Base-by-base conservation (phyloP, 2,888 invertebrate species). In the Aspidiotus rigidus region DNA sequence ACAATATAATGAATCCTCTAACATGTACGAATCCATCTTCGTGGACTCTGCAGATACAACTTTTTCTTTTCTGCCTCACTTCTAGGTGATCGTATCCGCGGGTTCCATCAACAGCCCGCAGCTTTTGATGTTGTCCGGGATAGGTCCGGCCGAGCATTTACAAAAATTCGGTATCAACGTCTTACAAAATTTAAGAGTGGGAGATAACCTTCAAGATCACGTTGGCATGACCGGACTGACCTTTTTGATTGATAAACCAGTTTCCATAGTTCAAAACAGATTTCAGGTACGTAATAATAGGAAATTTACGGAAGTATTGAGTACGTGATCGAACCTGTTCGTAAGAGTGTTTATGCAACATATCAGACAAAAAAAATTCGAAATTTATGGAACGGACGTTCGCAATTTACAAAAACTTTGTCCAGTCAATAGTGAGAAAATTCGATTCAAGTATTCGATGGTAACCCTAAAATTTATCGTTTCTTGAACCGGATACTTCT, bases 21-120 rank as follows among this genome's bases (percentile, higher is more conserved):
- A 39, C 28, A 15, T 15, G 56, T 56, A 11, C 10, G n/a, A 49
- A 49, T 49, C 6, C 49, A 49, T 49, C 10, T 1, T 13, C 6
- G 49, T 49, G 28, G 28, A 28, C 28, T 3, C 28, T 53, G n/a
- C 53, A 53, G 53, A 3, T n/a, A 53, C n/a, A 53, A 53, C n/a
- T 11, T 53, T 53, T 53, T n/a, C 53, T 53, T n/a, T 53, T n/a
- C n/a, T 1, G 11, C 13, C 53, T 17, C 56, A n/a, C 16, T 7
- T 11, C 8, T 69, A 75, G 73, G 79, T 96, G 0, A 89, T 96
- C 62, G 77, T 96, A 54, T 87, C 92, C 11, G 93, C 93, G 0
- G 96, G 96, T 0, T 86, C 95, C 0, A 90, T 97, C 41, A 95
- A 95, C 76, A 88, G 89, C 11, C 93, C 96, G 0, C 95, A 96